Evolutionary conservation across 2,888 invertebrate species (phyloP).

Genomic region (Ypsolopha sequella): DNA sequence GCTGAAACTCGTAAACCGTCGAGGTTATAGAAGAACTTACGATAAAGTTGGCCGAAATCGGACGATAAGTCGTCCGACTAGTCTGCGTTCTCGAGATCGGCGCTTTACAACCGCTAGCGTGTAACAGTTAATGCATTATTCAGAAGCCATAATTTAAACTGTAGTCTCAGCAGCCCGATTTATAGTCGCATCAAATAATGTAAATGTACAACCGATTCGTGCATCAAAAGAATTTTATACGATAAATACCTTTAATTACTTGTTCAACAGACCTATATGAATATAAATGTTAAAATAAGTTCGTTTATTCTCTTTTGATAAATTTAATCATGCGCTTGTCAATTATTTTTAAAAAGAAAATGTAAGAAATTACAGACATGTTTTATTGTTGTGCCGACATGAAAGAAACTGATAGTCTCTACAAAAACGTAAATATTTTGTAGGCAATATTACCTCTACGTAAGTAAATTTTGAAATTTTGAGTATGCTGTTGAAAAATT

Average conservation of each 20-base stretch:
- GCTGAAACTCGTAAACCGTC: constrained; percentile 39
- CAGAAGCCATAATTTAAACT: constrained; percentile 55
- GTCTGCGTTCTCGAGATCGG: constrained; percentile 20
- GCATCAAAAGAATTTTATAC: neutral
- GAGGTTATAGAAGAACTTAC: constrained; percentile 30
- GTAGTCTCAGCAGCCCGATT: constrained; percentile 48
- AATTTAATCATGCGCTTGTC: too few species aligned
- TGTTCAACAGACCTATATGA: constrained; percentile 8
- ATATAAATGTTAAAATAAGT: too few species aligned
- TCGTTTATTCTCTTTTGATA: too few species aligned
- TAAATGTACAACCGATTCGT: neutral
- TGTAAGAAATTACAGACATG: too few species aligned
- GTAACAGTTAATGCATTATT: constrained; percentile 56
- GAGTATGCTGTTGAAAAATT: too few species aligned
- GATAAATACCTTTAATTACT: neutral
- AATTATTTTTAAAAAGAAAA: too few species aligned
- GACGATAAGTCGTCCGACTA: constrained; percentile 7
- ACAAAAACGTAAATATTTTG: too few species aligned
- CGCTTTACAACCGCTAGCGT: constrained; percentile 46
- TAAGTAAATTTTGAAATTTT: too few species aligned
- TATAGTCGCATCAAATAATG: constrained; percentile 39
- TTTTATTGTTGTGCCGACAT: too few species aligned
- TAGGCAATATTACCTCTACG: too few species aligned
- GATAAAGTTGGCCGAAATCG: constrained; percentile 29
- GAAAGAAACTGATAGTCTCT: too few species aligned